A percentile compares a stretch with the other conserved stretches of the same genome.
These are phyloP conservation scores for Vulpes vulpes DNA, from an alignment of 2,113 vertebrate genomes.

Conservation along the genomic window DNA sequence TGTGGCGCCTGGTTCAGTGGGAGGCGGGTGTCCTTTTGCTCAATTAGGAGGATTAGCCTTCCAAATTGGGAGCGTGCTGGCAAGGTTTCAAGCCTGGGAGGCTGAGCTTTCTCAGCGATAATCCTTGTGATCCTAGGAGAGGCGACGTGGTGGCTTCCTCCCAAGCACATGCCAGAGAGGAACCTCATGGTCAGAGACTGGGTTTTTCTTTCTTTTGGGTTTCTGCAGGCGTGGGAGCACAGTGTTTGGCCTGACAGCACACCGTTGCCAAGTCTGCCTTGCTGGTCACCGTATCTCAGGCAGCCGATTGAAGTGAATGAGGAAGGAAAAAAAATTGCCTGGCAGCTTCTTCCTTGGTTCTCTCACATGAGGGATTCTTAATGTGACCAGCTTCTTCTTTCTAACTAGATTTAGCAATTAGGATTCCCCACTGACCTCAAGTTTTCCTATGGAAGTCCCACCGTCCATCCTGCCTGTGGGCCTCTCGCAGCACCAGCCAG, in stretches of 20 bases:
- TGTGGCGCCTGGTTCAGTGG: not conserved
- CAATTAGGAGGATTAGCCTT: constrained; percentile 57
- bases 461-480: not conserved
- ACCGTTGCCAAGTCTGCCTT: not conserved
- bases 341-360: constrained; percentile 27
- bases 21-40: not conserved
- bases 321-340: constrained; percentile 23
- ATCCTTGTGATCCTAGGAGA: not conserved
- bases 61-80: constrained; percentile 51
- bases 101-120: not conserved
- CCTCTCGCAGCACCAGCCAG: not conserved
- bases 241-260: not conserved
- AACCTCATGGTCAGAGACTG: not conserved
- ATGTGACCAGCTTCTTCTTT: constrained; percentile 68
- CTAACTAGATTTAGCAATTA: constrained; percentile 74
- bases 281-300: not conserved
- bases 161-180: not conserved
- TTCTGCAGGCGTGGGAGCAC: not conserved
- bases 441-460: constrained; percentile 38
- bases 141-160: not conserved
- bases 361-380: constrained; percentile 53
- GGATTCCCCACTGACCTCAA: constrained; percentile 57
- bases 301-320: constrained; percentile 22
- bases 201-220: not conserved
- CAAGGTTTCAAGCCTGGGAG: not conserved